Evolutionary conservation across 2,113 vertebrate genomes (phyloP), one percentile per base, ranked within the genome.

Genomic region (Paralichthys olivaceus): DNA sequence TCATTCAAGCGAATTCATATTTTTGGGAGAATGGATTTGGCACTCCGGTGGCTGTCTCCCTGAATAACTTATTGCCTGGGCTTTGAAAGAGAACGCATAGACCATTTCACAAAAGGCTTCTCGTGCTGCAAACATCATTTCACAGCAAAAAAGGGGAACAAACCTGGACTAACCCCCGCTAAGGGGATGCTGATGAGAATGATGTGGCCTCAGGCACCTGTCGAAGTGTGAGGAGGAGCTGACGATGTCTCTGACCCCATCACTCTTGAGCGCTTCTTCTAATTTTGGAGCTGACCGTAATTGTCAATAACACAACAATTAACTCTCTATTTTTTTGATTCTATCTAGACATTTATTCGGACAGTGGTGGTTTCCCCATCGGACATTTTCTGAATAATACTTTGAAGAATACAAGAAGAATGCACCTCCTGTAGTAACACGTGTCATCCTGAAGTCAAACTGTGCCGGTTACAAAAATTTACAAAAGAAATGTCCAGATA

Each of bases 1-100:
- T 83, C 83, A 88, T 88, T 87, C 74, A 77, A 68, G 54, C 67
- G 72, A 67, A 77, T 84, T 77, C 66, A 66, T 84, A 68, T 72
- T 82, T 79, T 63, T 79, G 20, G 19, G 53, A 45, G 51, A 72
- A 68, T 79, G 68, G 69, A 83, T 65, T 60, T 66, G 75, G 26
- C 59, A 69, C 49, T 81, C 67, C 47, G 26, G 77, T 82, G 73
- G 65, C 45, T 37, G 58, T 76, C 74, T 68, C 76, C 53, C 62
- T 83, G 57, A 85, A 80, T 82, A 83, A 77, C 66, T 32, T 69
- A 75, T 66, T 79, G 70, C 28, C 22, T 70, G 5, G 58, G 73
- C 66, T 80, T 87, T 84, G 67, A 77, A 72, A 66, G 40, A 71
- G 66, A 83, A 60, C 32, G 60, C 53, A 0, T 6, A 58, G 71